Evolutionary conservation across 2,113 vertebrate genomes (phyloP), one percentile per base, ranked within the genome.

Genomic region (Tragulus kanchil): DNA sequence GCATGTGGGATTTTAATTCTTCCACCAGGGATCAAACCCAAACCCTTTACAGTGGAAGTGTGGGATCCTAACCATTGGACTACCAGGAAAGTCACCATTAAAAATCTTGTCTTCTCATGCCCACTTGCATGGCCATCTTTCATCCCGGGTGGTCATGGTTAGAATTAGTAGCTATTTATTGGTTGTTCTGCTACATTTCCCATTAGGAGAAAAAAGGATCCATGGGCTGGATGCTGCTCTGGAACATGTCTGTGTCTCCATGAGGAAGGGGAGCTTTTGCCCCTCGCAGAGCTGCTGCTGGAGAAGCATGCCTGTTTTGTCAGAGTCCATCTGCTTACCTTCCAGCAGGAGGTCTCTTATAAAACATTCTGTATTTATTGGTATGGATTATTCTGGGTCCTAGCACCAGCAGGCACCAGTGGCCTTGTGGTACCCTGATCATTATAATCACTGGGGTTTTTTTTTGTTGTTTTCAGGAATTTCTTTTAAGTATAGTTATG

Each of bases 241-340:
- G 62, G 16, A 67, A 87, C 69, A 17, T 9, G 1, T 58, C 61
- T 86, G 28, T 50, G 4, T 52, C 65, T 59, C 58, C 3, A 0
- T 7, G 26, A 50, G 36, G 36, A 83, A 71, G 54, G 9, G 56
- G 54, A 42, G 89, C 12, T 56, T 9, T 59, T 65, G 31, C n/a
- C 31, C 15, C 28, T 11, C 56, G 81, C 65, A 52, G 52, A 93
- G 31, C 85, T 0, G 0, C 15, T 15, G 48, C 23, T 1, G 10
- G 42, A 73, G 52, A 64, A 50, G 56, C 10, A 17, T 56, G 62
- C 52, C 42, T 84, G 25, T 36, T 50, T 1, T 9, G 54, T 62
- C 59, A 3, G 78, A 67, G 82, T 8, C 6, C 10, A 36, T 56
- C 28, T 45, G 75, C 45, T 65, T 42, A 13, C 45, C 48, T 54